Conservation (phyloP, 2,113 vertebrate species). For the Pionites leucogaster region DNA sequence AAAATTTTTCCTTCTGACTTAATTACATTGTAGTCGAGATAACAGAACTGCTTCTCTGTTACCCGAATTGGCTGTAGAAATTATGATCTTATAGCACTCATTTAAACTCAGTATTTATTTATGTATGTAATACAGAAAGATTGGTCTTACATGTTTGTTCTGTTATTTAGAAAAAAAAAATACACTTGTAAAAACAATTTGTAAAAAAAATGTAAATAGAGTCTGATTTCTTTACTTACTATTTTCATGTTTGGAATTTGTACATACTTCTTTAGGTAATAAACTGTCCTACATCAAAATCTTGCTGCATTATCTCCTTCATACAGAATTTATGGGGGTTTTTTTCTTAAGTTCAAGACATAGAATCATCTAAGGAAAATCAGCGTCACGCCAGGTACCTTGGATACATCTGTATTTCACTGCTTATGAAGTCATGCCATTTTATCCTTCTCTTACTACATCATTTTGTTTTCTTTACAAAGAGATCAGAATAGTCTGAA, state of each 20-base stretch:
- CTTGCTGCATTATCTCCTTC: neutral
- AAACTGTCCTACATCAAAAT: constrained; percentile 74
- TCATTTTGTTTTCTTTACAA: neutral
- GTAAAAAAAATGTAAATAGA: constrained; percentile 96
- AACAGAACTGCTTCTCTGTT: constrained; percentile 76
- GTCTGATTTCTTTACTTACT: constrained; percentile 80
- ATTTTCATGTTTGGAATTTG: constrained; percentile 88
- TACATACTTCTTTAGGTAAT: constrained; percentile 92
- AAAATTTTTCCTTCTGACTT: constrained; percentile 79
- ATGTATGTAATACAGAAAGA: constrained; percentile 85
- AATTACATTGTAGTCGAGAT: constrained; percentile 79
- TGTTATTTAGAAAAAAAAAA: constrained; percentile 75
- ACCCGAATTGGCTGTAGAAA: constrained; percentile 82
- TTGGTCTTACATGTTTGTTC: constrained; percentile 78
- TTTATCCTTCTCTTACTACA: neutral
- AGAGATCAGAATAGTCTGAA: neutral
- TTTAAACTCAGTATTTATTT: constrained; percentile 95
- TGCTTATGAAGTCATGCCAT: neutral
- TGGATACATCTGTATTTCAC: neutral
- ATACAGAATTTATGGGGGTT: neutral
- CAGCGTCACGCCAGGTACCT: neutral
- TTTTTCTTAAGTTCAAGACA: neutral
- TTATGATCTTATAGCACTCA: constrained; percentile 80
- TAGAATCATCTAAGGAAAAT: neutral
- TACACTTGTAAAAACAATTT: constrained; percentile 85